A percentile compares a stretch with the other conserved stretches of the same genome.
phyloP scores from a whole-genome alignment of 2,888 invertebrate species.

The Rotaria socialis region DNA sequence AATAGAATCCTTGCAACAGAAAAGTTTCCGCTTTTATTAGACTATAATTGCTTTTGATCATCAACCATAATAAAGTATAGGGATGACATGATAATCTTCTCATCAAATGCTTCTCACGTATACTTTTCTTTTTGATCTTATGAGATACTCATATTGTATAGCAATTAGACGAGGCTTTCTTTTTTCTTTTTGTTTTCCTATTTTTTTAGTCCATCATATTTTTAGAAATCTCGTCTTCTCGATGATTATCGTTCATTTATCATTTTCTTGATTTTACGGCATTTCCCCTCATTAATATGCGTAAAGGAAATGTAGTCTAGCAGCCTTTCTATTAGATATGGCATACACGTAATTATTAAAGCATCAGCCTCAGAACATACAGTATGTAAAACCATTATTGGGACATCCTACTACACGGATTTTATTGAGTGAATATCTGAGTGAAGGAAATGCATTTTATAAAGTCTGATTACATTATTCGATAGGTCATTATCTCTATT shows the following conservation, averaged over 20 bases:
- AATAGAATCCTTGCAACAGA: background rate
- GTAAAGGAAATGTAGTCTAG: background rate
- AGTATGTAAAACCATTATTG: too few species aligned
- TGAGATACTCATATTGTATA: background rate
- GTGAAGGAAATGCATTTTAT: too few species aligned
- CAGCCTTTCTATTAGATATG: background rate
- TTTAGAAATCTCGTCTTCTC: background rate
- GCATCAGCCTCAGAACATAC: background rate
- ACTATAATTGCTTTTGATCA: background rate
- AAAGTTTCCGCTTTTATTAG: background rate
- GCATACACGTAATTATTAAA: constrained; percentile 18
- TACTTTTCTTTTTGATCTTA: background rate
- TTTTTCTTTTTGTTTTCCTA: background rate
- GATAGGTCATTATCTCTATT: too few species aligned
- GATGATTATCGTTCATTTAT: background rate
- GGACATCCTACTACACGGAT: too few species aligned
- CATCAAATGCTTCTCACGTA: background rate
- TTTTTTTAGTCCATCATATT: background rate
- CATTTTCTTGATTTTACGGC: background rate
- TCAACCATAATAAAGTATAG: background rate
- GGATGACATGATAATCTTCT: background rate
- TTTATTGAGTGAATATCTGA: too few species aligned
- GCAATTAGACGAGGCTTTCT: background rate
- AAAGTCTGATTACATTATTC: too few species aligned
- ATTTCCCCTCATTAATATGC: background rate